These are phyloP conservation scores for Carterocephalus palaemon DNA, from an alignment of 2,888 invertebrate genomes.

Conservation along the genomic window DNA sequence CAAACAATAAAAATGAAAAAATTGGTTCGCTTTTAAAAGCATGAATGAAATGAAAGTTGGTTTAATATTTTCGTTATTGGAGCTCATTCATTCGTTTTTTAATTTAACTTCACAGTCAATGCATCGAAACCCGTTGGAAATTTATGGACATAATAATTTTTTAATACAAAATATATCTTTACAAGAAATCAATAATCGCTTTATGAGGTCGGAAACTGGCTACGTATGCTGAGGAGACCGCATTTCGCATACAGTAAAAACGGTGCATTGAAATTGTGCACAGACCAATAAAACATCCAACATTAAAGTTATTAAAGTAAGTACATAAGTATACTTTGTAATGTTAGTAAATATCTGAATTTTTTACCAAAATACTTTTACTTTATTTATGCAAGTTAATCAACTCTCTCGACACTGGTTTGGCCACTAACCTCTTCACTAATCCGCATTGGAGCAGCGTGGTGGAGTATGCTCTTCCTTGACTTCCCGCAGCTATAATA, in stretches of 20 bases:
- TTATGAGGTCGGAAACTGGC: slow-evolving; percentile 8
- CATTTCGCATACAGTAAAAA: slow-evolving; percentile 23
- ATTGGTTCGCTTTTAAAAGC: slow-evolving; percentile 11
- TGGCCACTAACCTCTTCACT: no score
- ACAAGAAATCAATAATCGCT: slow-evolving; percentile 15
- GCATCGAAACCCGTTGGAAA: neutral
- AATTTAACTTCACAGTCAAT: neutral
- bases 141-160: neutral
- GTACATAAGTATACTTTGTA: no score
- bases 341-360: no score
- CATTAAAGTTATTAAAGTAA: no score
- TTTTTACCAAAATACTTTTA: no score
- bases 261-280: slow-evolving; percentile 13
- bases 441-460: no score
- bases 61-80: slow-evolving; percentile 8
- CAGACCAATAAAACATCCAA: no score
- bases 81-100: slow-evolving; percentile 13
- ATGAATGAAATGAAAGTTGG: slow-evolving; percentile 16
- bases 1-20: slow-evolving; percentile 21
- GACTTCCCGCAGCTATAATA: no score
- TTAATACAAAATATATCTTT: slow-evolving; percentile 3
- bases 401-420: no score
- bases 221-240: slow-evolving; percentile 10
- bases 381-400: no score
- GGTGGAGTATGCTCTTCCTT: no score